Evolutionary conservation across 2,888 invertebrate genomes (phyloP).

Genomic region (Blastobasis lacticolella): DNA sequence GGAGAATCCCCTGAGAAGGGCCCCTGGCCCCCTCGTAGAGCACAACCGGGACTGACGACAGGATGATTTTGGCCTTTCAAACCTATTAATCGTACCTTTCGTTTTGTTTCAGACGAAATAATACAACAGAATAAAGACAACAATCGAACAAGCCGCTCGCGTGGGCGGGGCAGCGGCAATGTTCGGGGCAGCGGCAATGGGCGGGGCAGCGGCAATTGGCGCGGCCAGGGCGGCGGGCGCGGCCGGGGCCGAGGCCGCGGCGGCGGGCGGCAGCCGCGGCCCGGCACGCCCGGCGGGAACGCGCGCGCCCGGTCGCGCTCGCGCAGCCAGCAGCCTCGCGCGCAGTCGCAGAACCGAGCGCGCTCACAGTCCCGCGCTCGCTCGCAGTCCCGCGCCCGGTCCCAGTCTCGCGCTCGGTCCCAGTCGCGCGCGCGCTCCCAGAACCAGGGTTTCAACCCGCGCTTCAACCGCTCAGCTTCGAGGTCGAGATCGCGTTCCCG

Average conservation of each 20-base stretch:
- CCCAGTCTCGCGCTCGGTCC: constrained; percentile 19
- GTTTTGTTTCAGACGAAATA: constrained; percentile 48
- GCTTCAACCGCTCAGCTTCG: constrained; percentile 39
- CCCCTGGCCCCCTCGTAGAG: neutral
- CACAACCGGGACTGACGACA: neutral
- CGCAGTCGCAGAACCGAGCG: constrained; percentile 27
- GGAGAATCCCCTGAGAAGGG: too few species aligned
- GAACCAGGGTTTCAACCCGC: constrained; percentile 34
- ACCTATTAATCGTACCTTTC: neutral
- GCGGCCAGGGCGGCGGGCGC: constrained; percentile 21
- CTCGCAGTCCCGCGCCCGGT: constrained; percentile 33
- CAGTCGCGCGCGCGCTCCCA: constrained; percentile 30
- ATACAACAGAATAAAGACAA: constrained; percentile 46
- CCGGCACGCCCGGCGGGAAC: constrained; percentile 26
- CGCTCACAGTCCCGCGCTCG: constrained; percentile 24
- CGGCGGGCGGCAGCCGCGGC: constrained; percentile 31
- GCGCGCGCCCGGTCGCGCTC: constrained; percentile 33
- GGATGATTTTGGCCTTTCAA: neutral
- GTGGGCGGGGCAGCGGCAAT: constrained; percentile 41
- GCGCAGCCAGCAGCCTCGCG: constrained; percentile 22
- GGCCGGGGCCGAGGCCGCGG: constrained; percentile 35
- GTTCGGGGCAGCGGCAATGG: constrained; percentile 21
- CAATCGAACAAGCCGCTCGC: constrained; percentile 46
- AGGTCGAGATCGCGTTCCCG: constrained; percentile 51
- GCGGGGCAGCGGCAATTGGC: constrained; percentile 17